Percentiles rank a stretch among this genome's conserved stretches.
These are phyloP conservation scores for Eumaeus atala DNA, from an alignment of 1,140 invertebrate species.

Conservation along the genomic window DNA sequence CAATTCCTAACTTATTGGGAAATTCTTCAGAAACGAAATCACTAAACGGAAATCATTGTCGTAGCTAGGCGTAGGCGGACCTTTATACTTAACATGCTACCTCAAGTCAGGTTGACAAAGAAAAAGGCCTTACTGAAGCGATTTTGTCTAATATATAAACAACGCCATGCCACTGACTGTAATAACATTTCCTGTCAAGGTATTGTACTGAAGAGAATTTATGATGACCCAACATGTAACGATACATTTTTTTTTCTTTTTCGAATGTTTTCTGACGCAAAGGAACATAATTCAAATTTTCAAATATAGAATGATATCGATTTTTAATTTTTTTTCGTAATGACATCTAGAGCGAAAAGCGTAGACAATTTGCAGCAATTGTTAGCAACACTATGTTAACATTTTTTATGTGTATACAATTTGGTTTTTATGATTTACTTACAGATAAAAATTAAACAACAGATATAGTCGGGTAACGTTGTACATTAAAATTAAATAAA, in stretches of 20 bases:
- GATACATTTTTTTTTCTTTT: too few relatives aligned
- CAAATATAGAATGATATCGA: not conserved
- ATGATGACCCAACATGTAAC: too few relatives aligned
- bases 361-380: conserved; percentile 1
- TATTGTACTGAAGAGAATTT: too few relatives aligned
- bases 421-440: not conserved
- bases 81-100: too few relatives aligned
- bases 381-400: conserved; percentile 8
- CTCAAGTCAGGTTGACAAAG: too few relatives aligned
- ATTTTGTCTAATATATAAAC: too few relatives aligned
- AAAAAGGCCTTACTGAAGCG: too few relatives aligned
- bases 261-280: not conserved
- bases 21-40: too few relatives aligned
- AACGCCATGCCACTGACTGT: too few relatives aligned
- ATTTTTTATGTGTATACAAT: not conserved
- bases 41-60: too few relatives aligned
- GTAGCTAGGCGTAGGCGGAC: too few relatives aligned
- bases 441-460: conserved; percentile 8
- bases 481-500: conserved; percentile 9
- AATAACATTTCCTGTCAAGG: too few relatives aligned
- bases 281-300: conserved; percentile 1
- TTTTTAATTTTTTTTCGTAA: not conserved
- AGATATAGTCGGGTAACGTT: conserved; percentile 6
- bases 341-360: not conserved
- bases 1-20: conserved; percentile 26